Evolutionary conservation across 2,888 invertebrate genomes (phyloP).

Genomic region (Scrobipalpa costella): DNA sequence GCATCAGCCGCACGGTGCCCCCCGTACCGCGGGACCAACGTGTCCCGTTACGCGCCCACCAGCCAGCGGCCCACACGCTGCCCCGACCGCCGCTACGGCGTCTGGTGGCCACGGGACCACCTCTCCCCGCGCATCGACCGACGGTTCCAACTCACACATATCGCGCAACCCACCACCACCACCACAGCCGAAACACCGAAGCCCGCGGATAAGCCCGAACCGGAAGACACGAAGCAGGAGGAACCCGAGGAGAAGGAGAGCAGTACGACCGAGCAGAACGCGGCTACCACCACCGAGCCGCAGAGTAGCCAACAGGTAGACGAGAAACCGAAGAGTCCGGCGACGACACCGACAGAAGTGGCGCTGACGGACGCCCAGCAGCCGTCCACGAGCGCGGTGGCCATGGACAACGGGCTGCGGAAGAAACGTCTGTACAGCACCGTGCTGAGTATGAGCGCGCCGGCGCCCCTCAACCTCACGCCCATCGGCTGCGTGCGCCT

Average conservation of each 20-base stretch:
- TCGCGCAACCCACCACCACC: constrained; percentile 33
- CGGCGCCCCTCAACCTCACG: constrained; percentile 55
- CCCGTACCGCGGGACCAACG: constrained; percentile 69
- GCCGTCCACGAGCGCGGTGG: constrained; percentile 63
- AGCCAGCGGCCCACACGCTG: constrained; percentile 60
- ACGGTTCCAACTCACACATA: constrained; percentile 50
- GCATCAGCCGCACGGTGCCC: constrained; percentile 63
- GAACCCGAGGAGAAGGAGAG: constrained; percentile 33
- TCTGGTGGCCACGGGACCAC: constrained; percentile 69
- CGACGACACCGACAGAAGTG: constrained; percentile 47
- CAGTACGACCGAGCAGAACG: constrained; percentile 35
- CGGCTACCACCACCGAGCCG: constrained; percentile 36
- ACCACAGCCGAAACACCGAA: constrained; percentile 31
- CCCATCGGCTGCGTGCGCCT: constrained; percentile 60
- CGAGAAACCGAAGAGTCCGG: constrained; percentile 43
- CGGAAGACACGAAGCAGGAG: constrained; percentile 41
- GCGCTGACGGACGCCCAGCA: constrained; percentile 52
- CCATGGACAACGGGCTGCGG: constrained; percentile 53
- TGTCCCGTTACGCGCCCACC: constrained; percentile 70
- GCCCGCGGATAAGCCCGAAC: constrained; percentile 39
- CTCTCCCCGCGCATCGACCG: constrained; percentile 56
- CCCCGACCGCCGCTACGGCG: constrained; percentile 59
- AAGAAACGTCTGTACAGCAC: constrained; percentile 79
- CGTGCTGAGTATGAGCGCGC: constrained; percentile 74
- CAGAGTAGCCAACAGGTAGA: constrained; percentile 34